These are phyloP conservation scores for Tanaodytes sp. DNA, from an alignment of 2,888 invertebrate genomes.

Conservation along the genomic window DNA sequence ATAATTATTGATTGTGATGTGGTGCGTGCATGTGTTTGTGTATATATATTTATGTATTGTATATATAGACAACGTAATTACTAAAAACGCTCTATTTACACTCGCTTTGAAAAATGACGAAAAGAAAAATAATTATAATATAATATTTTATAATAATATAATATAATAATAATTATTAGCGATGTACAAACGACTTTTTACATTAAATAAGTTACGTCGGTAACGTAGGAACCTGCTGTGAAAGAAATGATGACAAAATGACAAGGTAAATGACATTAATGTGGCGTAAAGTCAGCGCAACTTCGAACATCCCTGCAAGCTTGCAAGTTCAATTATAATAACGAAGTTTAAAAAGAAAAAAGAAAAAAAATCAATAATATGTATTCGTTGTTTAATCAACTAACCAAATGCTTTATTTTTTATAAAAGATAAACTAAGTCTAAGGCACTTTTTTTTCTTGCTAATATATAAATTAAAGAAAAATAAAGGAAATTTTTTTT, in stretches of 20 bases:
- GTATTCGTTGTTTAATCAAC: too few species aligned
- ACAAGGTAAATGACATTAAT: slow-evolving; percentile 30
- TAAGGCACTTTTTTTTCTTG: slow-evolving; percentile 26
- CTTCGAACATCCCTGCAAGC: slow-evolving; percentile 28
- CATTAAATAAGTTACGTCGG: slow-evolving; percentile 51
- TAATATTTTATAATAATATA: too few species aligned
- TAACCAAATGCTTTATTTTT: slow-evolving; percentile 3
- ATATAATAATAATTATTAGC: slow-evolving; percentile 33
- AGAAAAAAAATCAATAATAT: too few species aligned
- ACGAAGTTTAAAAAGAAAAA: slow-evolving; percentile 1
- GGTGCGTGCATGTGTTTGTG: slow-evolving; percentile 23
- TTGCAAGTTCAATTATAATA: slow-evolving; percentile 17
- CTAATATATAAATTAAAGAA: slow-evolving; percentile 23
- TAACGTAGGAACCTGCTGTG: slow-evolving; percentile 49
- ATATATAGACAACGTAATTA: slow-evolving; percentile 28
- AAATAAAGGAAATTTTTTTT: neutral
- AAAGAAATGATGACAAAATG: slow-evolving; percentile 39
- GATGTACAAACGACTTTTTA: slow-evolving; percentile 49
- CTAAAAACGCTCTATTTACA: slow-evolving; percentile 44
- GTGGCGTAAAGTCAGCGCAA: slow-evolving; percentile 25
- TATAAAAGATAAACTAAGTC: slow-evolving; percentile 24
- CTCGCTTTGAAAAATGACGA: slow-evolving; percentile 38
- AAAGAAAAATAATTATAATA: slow-evolving; percentile 23
- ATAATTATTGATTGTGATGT: slow-evolving; percentile 23
- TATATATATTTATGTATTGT: slow-evolving; percentile 25